These are phyloP conservation scores for Capricornis sumatraensis DNA, from an alignment of 2,113 vertebrate species.

Conservation along the genomic window DNA sequence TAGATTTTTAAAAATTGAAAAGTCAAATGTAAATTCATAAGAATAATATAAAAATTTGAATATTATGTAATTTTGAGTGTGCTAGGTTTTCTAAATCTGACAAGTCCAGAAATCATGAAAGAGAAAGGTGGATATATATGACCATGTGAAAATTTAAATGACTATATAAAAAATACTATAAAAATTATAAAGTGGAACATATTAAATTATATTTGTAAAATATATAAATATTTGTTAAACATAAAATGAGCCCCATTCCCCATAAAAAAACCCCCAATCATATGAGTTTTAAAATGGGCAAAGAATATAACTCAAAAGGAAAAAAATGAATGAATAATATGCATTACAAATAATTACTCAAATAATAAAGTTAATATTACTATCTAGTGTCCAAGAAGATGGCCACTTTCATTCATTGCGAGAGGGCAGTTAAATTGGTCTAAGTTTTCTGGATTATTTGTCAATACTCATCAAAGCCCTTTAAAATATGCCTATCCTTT, in stretches of 20 bases:
- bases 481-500: background rate
- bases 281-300: background rate
- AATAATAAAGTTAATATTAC: background rate
- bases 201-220: background rate
- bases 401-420: background rate
- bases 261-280: background rate
- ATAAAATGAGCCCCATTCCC: background rate
- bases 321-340: background rate
- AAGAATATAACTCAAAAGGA: background rate
- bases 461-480: background rate
- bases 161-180: background rate
- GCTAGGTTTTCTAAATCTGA: background rate
- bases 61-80: background rate
- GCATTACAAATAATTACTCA: background rate
- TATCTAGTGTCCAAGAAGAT: background rate
- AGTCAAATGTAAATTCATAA: background rate
- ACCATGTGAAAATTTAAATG: background rate
- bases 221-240: background rate
- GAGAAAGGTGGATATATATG: background rate
- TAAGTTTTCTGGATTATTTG: background rate
- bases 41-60: background rate
- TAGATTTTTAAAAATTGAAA: background rate
- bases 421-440: background rate
- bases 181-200: background rate
- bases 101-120: background rate